A percentile compares a stretch with the other conserved stretches of the same genome.
Evolutionary conservation across 2,888 invertebrate species (phyloP).

Genomic region (Melanostoma mellinum): DNA sequence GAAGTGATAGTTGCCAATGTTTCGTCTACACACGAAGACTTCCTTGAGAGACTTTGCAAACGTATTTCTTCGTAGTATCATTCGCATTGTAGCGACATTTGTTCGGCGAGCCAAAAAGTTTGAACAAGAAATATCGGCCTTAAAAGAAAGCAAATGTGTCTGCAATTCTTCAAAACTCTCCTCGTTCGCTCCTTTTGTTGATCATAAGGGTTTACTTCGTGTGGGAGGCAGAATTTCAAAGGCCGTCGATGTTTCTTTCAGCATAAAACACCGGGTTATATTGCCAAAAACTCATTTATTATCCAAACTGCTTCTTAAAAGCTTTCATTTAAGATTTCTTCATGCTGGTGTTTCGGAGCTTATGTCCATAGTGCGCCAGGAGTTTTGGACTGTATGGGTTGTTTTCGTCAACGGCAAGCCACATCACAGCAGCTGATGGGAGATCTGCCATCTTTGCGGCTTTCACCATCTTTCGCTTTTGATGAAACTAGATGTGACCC

Average conservation of each 20-base stretch:
- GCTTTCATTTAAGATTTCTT: neutral
- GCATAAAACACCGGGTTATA: neutral
- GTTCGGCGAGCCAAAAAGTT: too few species aligned
- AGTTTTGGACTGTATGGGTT: slow-evolving; percentile 14
- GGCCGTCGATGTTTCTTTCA: too few species aligned
- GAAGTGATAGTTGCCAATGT: too few species aligned
- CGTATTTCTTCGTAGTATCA: neutral
- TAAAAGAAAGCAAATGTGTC: too few species aligned
- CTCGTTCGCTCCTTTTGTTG: too few species aligned
- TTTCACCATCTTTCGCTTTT: neutral
- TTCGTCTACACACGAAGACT: too few species aligned
- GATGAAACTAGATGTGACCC: neutral
- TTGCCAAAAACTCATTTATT: neutral
- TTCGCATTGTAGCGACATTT: neutral
- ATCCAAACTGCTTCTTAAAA: neutral
- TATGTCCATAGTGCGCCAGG: slow-evolving; percentile 1
- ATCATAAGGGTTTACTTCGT: too few species aligned
- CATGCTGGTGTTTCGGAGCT: slow-evolving; percentile 10
- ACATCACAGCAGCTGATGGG: slow-evolving; percentile 5
- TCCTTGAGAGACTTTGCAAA: too few species aligned
- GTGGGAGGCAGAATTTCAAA: too few species aligned
- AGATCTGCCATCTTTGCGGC: neutral
- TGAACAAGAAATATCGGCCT: too few species aligned
- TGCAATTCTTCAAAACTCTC: neutral
- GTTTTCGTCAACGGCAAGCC: neutral